Conservation (phyloP, 2,797 vertebrate genomes). For the Tapirus indicus region DNA sequence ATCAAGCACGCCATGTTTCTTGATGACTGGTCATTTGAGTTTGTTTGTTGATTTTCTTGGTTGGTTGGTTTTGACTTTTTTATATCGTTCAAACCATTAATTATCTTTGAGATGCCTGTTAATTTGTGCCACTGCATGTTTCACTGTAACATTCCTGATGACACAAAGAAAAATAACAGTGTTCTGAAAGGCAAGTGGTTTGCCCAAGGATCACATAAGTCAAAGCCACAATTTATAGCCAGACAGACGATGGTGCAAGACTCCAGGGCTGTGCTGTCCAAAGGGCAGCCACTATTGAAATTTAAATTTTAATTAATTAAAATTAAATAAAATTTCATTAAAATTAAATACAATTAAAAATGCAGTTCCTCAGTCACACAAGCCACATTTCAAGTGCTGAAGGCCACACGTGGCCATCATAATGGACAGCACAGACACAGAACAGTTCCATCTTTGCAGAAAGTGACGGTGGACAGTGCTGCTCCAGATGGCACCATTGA, state of each 20-base stretch:
- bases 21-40: not conserved
- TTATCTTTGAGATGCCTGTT: conserved; percentile 43
- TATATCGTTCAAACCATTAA: conserved; percentile 25
- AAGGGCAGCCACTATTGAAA: not conserved
- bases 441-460: not conserved
- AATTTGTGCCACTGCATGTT: not conserved
- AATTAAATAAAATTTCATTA: not conserved
- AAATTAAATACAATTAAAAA: not conserved
- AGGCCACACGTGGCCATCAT: not conserved
- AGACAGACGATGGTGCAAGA: not conserved
- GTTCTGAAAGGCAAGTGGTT: not conserved
- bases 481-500: not conserved
- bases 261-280: not conserved
- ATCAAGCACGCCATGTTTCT: not conserved
- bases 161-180: not conserved
- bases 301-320: not conserved
- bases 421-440: not conserved
- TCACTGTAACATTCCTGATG: not conserved
- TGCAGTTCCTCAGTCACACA: not conserved
- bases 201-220: not conserved
- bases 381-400: not conserved
- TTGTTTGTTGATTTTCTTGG: conserved; percentile 3
- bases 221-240: not conserved
- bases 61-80: not conserved
- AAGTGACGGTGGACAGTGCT: not conserved